Evolutionary conservation across 2,797 vertebrate species (phyloP), one percentile per base, ranked within the genome.

Genomic region (Sebastes goodei): DNA sequence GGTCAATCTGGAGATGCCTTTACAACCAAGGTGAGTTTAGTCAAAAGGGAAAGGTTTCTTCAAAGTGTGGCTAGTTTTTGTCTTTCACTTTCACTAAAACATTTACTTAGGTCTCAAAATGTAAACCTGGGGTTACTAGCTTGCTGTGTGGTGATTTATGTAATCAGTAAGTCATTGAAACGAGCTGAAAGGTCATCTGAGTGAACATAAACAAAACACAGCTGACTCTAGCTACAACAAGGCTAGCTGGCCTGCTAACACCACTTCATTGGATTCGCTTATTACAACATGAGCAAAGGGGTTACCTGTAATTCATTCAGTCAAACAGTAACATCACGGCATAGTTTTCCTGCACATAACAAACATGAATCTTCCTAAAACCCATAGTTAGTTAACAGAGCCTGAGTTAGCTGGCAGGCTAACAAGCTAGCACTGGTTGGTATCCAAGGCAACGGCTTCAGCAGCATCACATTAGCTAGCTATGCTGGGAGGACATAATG

Each of bases 181-280:
- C 65, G 42, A 71, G 53, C 55, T 35, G n/a, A 17, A 64, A 76
- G 64, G 65, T 84, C 62, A 49, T 7, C 23, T 20, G 23, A 55
- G 32, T 65, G 4, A 52, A 42, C 20, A 10, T 9, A 33, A 71
- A 65, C 56, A 71, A 71, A 38, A 7, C 73, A 60, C 32, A 38
- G 35, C 35, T 38, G 35, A 2, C 35, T 38, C 35, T 38, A 12
- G 5, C 35, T 38, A 0, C 0, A 38, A 56, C 38, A 42, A 46
- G 15, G 42, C 42, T 17, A 29, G 11, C 42, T 56, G 21, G 20
- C 61, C 3, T 53, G 42, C 11, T 65, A 46, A 46, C 42, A 15
- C 1, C 15, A 49, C 21, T 8, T 62, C 5, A 20, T 0, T 30
- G 5, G 20, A 42, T 7, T n/a, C 5, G 0, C 1, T 15, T 17